phyloP scores from a whole-genome alignment of 2,113 vertebrate genomes.

The Sprattus sprattus region DNA sequence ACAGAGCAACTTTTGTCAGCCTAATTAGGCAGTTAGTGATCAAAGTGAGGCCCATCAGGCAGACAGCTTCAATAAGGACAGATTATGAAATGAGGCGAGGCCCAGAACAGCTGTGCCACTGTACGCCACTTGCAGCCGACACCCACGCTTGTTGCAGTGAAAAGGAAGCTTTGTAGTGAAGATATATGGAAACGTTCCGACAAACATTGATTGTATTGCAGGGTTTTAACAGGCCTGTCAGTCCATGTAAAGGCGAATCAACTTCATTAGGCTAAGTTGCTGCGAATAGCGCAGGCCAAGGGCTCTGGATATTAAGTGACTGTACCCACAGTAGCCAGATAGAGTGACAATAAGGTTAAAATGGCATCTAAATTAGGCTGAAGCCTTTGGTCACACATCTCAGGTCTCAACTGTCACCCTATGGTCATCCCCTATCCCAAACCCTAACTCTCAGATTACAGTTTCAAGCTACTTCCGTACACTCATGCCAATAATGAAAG shows the following conservation, averaged over 20 bases:
- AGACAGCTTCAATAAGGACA: constrained; percentile 10
- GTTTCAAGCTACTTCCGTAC: background rate
- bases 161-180: no score
- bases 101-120: background rate
- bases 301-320: background rate
- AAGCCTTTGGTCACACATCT: background rate
- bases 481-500: background rate
- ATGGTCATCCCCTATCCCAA: background rate
- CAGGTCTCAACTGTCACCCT: background rate
- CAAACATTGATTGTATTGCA: background rate
- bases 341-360: background rate
- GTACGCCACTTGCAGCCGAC: background rate
- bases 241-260: background rate
- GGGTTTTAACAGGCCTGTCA: background rate
- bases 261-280: background rate
- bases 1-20: constrained; percentile 59
- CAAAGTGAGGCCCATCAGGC: constrained; percentile 55
- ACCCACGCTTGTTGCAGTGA: constrained; percentile 15
- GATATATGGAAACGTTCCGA: no score
- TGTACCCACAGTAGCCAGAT: background rate
- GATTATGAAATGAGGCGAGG: constrained; percentile 24
- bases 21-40: constrained; percentile 60
- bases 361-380: background rate
- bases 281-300: background rate
- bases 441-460: background rate